Conservation (phyloP, 2,797 vertebrate genomes). For the Coregonus suidteri region DNA sequence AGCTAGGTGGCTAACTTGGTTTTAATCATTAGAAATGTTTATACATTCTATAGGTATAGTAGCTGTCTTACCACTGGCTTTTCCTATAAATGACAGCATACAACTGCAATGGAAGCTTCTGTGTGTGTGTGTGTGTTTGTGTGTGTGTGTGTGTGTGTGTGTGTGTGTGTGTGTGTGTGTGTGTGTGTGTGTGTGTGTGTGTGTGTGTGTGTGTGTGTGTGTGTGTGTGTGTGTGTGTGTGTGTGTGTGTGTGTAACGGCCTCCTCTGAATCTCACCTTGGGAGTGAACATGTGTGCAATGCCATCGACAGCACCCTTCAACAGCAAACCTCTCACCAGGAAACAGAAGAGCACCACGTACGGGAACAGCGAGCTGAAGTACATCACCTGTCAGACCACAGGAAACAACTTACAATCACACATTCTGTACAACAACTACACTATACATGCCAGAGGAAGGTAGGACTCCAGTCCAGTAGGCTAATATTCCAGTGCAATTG, state of each 20-base stretch:
- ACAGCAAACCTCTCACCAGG: conserved; percentile 86
- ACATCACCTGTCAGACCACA: conserved; percentile 85
- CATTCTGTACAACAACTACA: neutral
- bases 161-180: too few species aligned
- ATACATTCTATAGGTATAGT: neutral
- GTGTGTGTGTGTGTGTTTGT: too few species aligned
- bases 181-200: neutral
- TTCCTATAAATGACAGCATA: too few species aligned
- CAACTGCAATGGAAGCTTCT: neutral
- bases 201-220: neutral
- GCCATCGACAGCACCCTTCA: conserved; percentile 89
- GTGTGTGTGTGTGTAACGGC: neutral
- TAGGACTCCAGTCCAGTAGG: neutral
- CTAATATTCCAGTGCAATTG: neutral
- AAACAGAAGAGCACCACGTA: conserved; percentile 94
- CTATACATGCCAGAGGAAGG: neutral
- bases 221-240: neutral
- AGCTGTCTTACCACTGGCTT: neutral
- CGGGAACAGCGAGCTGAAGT: conserved; percentile 96
- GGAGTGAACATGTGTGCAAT: conserved; percentile 97
- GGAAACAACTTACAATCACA: neutral
- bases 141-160: too few species aligned
- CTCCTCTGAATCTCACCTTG: conserved; percentile 78
- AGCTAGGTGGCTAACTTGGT: neutral
- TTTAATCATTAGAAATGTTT: neutral